These are phyloP conservation scores for Meganola albula DNA, from an alignment of 2,888 invertebrate genomes.

Conservation along the genomic window DNA sequence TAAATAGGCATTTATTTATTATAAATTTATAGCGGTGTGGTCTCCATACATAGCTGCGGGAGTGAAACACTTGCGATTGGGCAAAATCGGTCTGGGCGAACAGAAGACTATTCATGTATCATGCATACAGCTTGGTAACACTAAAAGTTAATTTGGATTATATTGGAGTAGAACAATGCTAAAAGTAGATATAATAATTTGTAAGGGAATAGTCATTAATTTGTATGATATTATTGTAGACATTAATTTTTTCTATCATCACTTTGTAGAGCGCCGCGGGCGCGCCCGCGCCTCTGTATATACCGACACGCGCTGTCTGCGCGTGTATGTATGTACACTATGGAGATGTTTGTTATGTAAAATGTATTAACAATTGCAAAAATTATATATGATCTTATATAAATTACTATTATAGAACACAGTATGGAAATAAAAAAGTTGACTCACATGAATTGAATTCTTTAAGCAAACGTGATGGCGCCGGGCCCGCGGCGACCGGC, in stretches of 20 bases:
- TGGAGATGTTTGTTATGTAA: constrained; percentile 76
- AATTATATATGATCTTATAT: constrained; percentile 77
- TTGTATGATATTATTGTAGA: constrained; percentile 78
- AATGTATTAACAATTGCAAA: constrained; percentile 78
- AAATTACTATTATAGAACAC: constrained; percentile 78
- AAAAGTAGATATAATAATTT: constrained; percentile 74
- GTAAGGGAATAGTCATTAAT: constrained; percentile 78
- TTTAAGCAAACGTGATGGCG: constrained; percentile 60
- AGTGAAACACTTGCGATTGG: constrained; percentile 59
- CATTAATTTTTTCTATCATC: constrained; percentile 74
- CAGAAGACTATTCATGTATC: constrained; percentile 57
- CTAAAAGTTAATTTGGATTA: constrained; percentile 61
- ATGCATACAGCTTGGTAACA: constrained; percentile 59
- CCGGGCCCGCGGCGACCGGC: constrained; percentile 44
- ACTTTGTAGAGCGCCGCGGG: constrained; percentile 47
- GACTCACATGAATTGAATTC: constrained; percentile 72
- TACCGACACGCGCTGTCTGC: constrained; percentile 50
- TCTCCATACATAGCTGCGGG: constrained; percentile 74
- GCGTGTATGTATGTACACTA: constrained; percentile 71
- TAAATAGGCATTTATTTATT: constrained; percentile 79
- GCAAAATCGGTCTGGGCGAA: constrained; percentile 61
- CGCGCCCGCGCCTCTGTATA: constrained; percentile 51
- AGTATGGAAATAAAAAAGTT: constrained; percentile 76
- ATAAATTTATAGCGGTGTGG: constrained; percentile 76
- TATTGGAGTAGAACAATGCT: constrained; percentile 75